A percentile compares a stretch with the other conserved stretches of the same genome.
Conservation (phyloP, 2,888 invertebrate genomes). For the Cylindroiulus punctatus region DNA sequence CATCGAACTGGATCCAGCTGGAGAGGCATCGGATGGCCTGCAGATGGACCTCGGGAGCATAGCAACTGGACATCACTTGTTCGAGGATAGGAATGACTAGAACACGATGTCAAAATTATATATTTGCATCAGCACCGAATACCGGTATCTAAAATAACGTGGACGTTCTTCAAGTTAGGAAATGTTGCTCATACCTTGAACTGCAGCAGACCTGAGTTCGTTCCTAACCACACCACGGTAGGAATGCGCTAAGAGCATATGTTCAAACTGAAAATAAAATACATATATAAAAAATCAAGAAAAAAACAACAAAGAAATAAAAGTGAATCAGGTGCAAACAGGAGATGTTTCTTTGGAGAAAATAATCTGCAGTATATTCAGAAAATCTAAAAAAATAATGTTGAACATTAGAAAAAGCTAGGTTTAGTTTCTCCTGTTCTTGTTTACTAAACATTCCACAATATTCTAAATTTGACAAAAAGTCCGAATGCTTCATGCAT, state of each 20-base stretch:
- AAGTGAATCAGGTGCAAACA: too few relatives aligned
- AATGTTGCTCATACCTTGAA: constrained; percentile 47
- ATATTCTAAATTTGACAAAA: too few relatives aligned
- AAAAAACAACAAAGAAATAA: not conserved
- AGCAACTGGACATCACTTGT: constrained; percentile 59
- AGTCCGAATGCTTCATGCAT: too few relatives aligned
- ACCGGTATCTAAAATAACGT: not conserved
- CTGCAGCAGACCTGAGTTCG: constrained; percentile 58
- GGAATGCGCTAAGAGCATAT: constrained; percentile 58
- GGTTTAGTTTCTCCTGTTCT: too few relatives aligned
- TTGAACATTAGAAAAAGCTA: too few relatives aligned
- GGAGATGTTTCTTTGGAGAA: too few relatives aligned
- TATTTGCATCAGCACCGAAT: not conserved
- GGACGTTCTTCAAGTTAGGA: not conserved
- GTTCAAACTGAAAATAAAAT: constrained; percentile 61
- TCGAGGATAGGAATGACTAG: constrained; percentile 64
- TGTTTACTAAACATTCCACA: too few relatives aligned
- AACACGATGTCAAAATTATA: constrained; percentile 50
- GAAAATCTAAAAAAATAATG: too few relatives aligned
- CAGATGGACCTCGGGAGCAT: constrained; percentile 59
- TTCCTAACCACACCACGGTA: constrained; percentile 59
- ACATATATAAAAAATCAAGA: too few relatives aligned
- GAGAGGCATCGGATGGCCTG: constrained; percentile 66
- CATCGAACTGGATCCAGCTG: constrained; percentile 74
- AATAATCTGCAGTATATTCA: too few relatives aligned